Conservation (phyloP, 2,888 invertebrate genomes). For the Sicus ferrugineus region DNA sequence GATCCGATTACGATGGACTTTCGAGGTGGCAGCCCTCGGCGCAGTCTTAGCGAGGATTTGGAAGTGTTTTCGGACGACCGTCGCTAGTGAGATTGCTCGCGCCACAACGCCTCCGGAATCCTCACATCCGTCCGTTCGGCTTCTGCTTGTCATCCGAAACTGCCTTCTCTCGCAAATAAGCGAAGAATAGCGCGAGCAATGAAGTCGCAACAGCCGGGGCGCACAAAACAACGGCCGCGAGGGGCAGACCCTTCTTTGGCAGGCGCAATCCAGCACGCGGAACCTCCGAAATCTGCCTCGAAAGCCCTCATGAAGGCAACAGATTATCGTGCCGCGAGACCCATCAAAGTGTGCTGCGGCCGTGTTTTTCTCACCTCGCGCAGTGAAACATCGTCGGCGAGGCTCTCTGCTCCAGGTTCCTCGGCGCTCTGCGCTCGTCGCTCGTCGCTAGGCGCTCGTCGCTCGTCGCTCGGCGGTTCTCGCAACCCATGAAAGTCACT, state of each 20-base stretch:
- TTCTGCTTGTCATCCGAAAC: background rate
- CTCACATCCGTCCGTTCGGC: no score
- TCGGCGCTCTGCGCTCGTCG: no score
- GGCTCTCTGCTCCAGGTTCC: no score
- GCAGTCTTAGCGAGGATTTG: no score
- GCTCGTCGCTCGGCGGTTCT: background rate
- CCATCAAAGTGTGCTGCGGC: background rate
- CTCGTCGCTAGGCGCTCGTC: background rate
- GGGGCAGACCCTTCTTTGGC: background rate
- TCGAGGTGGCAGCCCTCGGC: no score
- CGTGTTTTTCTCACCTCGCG: conserved; percentile 28
- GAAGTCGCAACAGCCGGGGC: background rate
- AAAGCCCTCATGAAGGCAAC: background rate
- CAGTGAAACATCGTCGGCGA: background rate
- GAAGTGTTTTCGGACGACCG: no score
- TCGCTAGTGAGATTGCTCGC: no score
- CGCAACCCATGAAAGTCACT: background rate
- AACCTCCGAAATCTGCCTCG: background rate
- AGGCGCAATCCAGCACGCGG: background rate
- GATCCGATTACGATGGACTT: no score
- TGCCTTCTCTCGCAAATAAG: background rate
- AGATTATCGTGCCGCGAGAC: background rate
- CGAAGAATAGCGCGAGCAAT: background rate
- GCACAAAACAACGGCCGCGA: background rate
- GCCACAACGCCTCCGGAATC: no score